phyloP scores from a whole-genome alignment of 1,140 invertebrate species.

The fruit fly (Drosophila melanogaster) region DNA sequence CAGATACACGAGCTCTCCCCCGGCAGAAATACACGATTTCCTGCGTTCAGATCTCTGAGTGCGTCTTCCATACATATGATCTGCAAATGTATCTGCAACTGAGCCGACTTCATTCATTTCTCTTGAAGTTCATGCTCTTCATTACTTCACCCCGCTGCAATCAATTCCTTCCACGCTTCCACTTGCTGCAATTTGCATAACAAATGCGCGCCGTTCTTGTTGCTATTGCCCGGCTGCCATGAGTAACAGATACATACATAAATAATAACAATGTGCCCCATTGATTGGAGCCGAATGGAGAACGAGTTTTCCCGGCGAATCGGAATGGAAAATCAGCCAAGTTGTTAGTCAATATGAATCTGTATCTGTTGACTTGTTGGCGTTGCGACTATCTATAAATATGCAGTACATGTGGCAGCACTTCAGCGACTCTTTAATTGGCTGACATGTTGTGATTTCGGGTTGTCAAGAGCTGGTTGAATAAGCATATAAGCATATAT shows the following conservation, averaged over 20 bases:
- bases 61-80: conserved; percentile 7
- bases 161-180: conserved; percentile 60
- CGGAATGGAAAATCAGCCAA: conserved; percentile 64
- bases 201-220: conserved; percentile 43
- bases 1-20: conserved; percentile 31
- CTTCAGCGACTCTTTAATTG: conserved; percentile 76
- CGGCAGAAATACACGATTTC: conserved; percentile 31
- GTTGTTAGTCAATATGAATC: conserved; percentile 60
- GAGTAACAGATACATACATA: conserved; percentile 79
- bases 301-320: conserved; percentile 58
- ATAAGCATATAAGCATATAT: conserved; percentile 8
- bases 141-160: conserved; percentile 50
- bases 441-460: conserved; percentile 80
- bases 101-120: conserved; percentile 42
- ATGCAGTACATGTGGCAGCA: conserved; percentile 32
- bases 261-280: conserved; percentile 76
- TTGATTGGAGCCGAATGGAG: conserved; percentile 63
- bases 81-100: conserved; percentile 1
- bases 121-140: conserved; percentile 62
- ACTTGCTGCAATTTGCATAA: conserved; percentile 65
- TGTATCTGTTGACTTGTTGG: conserved; percentile 32
- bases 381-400: conserved; percentile 42
- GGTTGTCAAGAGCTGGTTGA: conserved; percentile 57
- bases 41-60: conserved; percentile 14
- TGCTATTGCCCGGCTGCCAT: conserved; percentile 65